These are phyloP conservation scores for Drosophila dives DNA, from an alignment of 2,888 invertebrate species.

Conservation along the genomic window DNA sequence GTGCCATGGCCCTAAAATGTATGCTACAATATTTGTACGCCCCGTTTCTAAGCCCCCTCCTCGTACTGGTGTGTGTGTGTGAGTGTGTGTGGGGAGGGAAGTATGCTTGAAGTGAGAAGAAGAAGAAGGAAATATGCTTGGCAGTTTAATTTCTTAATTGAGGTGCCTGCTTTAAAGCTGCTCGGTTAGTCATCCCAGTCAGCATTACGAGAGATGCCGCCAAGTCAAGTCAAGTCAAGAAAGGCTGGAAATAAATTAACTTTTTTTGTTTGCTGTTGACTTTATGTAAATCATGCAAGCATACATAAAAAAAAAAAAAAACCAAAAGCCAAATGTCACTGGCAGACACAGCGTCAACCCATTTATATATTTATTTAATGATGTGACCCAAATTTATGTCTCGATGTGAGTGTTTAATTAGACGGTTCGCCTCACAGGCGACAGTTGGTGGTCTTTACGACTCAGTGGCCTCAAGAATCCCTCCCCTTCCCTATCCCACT, in stretches of 20 bases:
- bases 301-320: slow-evolving; percentile 38
- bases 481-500: neutral
- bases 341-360: slow-evolving; percentile 60
- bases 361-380: slow-evolving; percentile 81
- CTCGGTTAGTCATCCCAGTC: slow-evolving; percentile 35
- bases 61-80: slow-evolving; percentile 21
- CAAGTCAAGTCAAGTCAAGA: slow-evolving; percentile 42
- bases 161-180: slow-evolving; percentile 73
- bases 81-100: neutral
- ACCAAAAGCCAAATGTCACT: slow-evolving; percentile 37
- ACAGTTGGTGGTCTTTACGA: slow-evolving; percentile 77
- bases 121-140: neutral
- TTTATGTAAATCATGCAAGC: slow-evolving; percentile 76
- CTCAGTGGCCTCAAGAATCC: slow-evolving; percentile 40
- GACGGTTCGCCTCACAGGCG: slow-evolving; percentile 71
- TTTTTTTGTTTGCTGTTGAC: slow-evolving; percentile 68
- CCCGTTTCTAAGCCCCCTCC: slow-evolving; percentile 45
- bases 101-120: neutral
- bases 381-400: slow-evolving; percentile 81
- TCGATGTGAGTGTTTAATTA: slow-evolving; percentile 78
- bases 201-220: slow-evolving; percentile 37
- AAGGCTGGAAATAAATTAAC: slow-evolving; percentile 80
- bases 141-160: slow-evolving; percentile 79
- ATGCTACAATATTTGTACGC: slow-evolving; percentile 70
- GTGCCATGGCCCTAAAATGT: slow-evolving; percentile 60